Evolutionary conservation across 2,888 invertebrate genomes (phyloP), one percentile per base, ranked within the genome.

Genomic region (Gandaritis pyraliata): DNA sequence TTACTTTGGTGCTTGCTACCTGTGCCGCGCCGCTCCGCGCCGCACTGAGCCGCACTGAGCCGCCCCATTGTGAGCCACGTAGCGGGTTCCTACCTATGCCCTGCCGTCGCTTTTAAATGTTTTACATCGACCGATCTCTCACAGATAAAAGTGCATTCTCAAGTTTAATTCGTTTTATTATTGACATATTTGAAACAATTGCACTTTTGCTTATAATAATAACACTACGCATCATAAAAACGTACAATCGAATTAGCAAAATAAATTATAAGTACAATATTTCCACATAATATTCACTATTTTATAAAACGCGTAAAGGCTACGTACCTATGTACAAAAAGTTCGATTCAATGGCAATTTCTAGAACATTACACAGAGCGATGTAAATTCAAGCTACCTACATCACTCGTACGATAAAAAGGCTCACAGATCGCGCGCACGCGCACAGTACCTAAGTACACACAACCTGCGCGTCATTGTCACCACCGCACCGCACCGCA

Each of bases 121-220:
- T 29, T 33, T 8, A n/a, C 13, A 41, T 41, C 7, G 41, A 6
- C 43, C 10, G 11, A 43, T 16, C 10, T 16, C 10, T 1, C 3
- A 43, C 1, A 16, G 16, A 15, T 15, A 8, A 13, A 15, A 41
- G 13, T 15, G 13, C 41, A 8, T 11, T 11, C 11, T 43, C 43
- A 10, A 59, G 18, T 62, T 61, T 58, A 66, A 70, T 68, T 64
- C 58, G 30, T 66, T 83, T 86, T 83, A 33, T 33, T 33, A 85
- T 86, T 86, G 76, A 81, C 81, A 85, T 81, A 82, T 84, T 30
- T 83, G 81, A 83, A 87, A 88, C 83, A 87, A 87, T 82, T 87
- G 84, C 87, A 86, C 86, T 83, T 84, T 82, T 72, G 66, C 74
- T 78, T 71, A 75, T 80, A 77, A 78, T 73, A 71, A 80, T 81